These are phyloP conservation scores for Pedionomus torquatus DNA, from an alignment of 2,113 vertebrate genomes.

Conservation along the genomic window DNA sequence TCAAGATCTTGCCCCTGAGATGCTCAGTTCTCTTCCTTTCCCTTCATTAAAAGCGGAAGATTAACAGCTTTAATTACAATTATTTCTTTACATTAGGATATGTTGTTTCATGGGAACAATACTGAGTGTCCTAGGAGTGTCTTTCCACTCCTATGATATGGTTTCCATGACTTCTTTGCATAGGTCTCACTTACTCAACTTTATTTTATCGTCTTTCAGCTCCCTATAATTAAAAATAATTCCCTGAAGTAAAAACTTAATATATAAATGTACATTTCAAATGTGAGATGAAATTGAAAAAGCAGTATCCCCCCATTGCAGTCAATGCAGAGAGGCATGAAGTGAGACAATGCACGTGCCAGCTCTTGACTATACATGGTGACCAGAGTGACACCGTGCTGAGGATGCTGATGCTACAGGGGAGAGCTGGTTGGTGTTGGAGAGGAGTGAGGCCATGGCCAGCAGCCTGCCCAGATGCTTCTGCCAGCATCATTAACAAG, in stretches of 20 bases:
- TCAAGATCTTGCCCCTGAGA: background rate
- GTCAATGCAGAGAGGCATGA: rapidly evolving
- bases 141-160: conserved; percentile 31
- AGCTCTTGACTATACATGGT: rapidly evolving
- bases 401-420: rapidly evolving
- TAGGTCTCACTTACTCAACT: conserved; percentile 55
- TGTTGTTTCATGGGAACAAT: conserved; percentile 39
- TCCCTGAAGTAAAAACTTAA: conserved; percentile 41
- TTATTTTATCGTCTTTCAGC: conserved; percentile 50
- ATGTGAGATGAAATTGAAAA: conserved; percentile 7
- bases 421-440: background rate
- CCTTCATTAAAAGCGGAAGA: conserved; percentile 44
- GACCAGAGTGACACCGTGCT: background rate
- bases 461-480: background rate
- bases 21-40: background rate
- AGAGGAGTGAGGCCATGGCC: background rate
- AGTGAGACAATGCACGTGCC: background rate
- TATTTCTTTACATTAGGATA: conserved; percentile 57
- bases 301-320: background rate
- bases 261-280: conserved; percentile 56
- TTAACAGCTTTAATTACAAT: conserved; percentile 65
- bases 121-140: conserved; percentile 36
- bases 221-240: conserved; percentile 67
- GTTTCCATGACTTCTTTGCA: conserved; percentile 55
- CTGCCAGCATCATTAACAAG: rapidly evolving